Base-by-base conservation (phyloP, 2,113 vertebrate species). In the Martes martes region DNA sequence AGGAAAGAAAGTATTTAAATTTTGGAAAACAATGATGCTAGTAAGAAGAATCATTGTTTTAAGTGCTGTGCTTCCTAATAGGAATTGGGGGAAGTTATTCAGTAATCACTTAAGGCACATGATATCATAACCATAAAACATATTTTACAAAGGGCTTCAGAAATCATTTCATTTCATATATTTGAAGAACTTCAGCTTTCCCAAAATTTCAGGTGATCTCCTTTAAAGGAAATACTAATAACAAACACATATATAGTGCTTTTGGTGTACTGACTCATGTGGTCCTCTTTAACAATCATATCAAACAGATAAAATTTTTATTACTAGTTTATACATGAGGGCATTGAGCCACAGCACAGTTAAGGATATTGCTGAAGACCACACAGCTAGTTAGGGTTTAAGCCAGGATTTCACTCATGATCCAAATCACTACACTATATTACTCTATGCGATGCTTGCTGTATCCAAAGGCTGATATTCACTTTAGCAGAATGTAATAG, bases 91-190 rank as follows among this genome's bases (percentile, higher is more conserved):
- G 33, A 69, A 90, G 16, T 78, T 86, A 67, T 36, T 85, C 61
- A 59, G 21, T 26, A 79, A 50, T 80, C 59, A 93, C 74, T 85
- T 92, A 96, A 15, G 18, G n/a, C 19, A 65, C 33, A 78, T 63
- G 23, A 82, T 55, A 4, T 85, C 36, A 93, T 7, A 52, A 67
- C 28, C 6, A 15, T 26, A 95, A 31, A 87, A 14, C 81, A 82
- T 26, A 91, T 81, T 81, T 92, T 78, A 83, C 3, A 84, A 91
- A 78, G 2, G 95, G 24, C n/a, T 95, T 91, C 33, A 91, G 33
- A 95, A 97, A 71, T 74, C 47, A 57, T 91, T 71, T 88, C 4
- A 81, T 61, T 95, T 81, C 63, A 76, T 42, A 47, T 61, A 76
- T 11, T 73, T 52, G 57, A 87, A 80, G 33, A 82, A 74, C 23